Base-by-base conservation (phyloP, 2,888 invertebrate genomes). In the Drosophila fungiperda region DNA sequence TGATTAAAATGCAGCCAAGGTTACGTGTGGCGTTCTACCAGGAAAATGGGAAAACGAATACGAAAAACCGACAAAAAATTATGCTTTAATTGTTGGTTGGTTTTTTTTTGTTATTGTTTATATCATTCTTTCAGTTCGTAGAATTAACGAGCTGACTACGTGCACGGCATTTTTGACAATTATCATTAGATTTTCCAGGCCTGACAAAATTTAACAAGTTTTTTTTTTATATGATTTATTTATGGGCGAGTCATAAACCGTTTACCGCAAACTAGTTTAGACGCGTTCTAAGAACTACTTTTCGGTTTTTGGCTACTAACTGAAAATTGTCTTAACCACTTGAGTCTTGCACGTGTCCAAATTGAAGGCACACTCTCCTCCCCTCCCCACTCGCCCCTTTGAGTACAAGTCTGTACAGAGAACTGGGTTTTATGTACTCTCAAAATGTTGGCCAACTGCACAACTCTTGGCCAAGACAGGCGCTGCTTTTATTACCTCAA, bases 1-100 rank as follows among this genome's bases (percentile, higher is more conserved):
- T 79, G 80, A 85, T 85, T 85, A 85, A 89, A 85, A 85, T 85
- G 85, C 90, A 85, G 75, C 80, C 88, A 85, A 90, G 90, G 90
- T 89, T 89, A 85, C 87, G 76, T 84, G 76, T 78, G 87, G 76
- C 83, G 76, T 81, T 76, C 70, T 68, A 55, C 68, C 63, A 63
- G 29, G 45, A 70, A 76, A 73, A 45, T 45, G 20, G 11, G 12
- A 9, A 50, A 54, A 26, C 17, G 17, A 36, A 36, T 17, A 35
- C 33, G 20, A 35, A 53, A 9, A 33, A 26, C 17, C 15, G 17
- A 49, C 49, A 55, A 57, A 40, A 57, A 32, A 42, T 20, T 66
- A 72, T 83, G 80, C 82, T 85, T 85, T 85, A 85, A 85, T 85
- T 85, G 90, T 89, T 86, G 29, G 6, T 89, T 68, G 52, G 75